Percentiles rank a stretch among this genome's conserved stretches.
phyloP scores from a whole-genome alignment of 2,797 vertebrate genomes.

The Helicolenus hilgendorfi region DNA sequence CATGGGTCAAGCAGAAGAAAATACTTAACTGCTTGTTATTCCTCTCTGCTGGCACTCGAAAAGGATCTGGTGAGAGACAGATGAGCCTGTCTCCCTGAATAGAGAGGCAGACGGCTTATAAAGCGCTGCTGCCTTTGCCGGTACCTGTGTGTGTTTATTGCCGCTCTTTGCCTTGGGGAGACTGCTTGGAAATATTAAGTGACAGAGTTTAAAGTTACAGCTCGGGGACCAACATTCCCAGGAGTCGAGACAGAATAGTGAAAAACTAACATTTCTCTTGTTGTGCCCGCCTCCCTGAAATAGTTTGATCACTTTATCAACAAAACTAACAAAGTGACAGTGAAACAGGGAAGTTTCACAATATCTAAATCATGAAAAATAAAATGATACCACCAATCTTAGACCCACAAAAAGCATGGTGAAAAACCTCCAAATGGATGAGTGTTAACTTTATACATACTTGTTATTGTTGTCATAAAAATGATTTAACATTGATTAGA shows the following conservation, averaged over 20 bases:
- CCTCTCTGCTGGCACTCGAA: slow-evolving; percentile 65
- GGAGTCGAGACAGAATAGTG: neutral
- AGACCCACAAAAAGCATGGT: neutral
- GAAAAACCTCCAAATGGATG: neutral
- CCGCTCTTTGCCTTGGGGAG: slow-evolving; percentile 32
- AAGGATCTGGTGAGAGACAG: slow-evolving; percentile 78
- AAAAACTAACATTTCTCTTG: slow-evolving; percentile 50
- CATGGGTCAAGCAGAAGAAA: slow-evolving; percentile 81
- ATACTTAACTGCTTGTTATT: slow-evolving; percentile 81
- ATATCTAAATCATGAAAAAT: neutral
- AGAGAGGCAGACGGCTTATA: slow-evolving; percentile 63
- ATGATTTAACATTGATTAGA: slow-evolving; percentile 5
- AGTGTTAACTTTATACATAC: neutral
- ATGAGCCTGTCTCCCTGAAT: slow-evolving; percentile 72
- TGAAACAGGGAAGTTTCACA: neutral
- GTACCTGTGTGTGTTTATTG: slow-evolving; percentile 54
- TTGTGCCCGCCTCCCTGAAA: slow-evolving; percentile 3
- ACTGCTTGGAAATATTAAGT: slow-evolving; percentile 48
- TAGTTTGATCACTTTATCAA: slow-evolving; percentile 45
- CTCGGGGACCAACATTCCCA: slow-evolving; percentile 43
- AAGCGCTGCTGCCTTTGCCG: slow-evolving; percentile 39
- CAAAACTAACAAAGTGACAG: slow-evolving; percentile 15
- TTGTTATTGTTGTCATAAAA: slow-evolving; percentile 9
- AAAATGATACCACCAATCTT: neutral
- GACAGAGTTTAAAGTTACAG: slow-evolving; percentile 63